Conservation (phyloP, 2,113 vertebrate genomes). For the Gymnogyps californianus region DNA sequence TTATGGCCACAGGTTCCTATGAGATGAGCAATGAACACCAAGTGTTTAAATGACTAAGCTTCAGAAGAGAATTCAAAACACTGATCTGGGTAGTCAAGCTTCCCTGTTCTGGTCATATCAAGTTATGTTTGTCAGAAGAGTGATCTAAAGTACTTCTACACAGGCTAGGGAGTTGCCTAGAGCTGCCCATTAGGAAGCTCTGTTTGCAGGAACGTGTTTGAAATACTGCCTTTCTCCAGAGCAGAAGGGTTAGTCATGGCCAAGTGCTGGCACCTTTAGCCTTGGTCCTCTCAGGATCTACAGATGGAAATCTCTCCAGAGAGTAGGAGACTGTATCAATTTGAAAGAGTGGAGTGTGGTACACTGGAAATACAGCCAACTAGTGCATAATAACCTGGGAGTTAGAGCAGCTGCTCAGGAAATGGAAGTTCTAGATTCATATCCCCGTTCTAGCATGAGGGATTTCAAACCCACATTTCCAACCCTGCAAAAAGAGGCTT, state of each 20-base stretch:
- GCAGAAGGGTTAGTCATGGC: neutral
- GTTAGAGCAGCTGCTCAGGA: neutral
- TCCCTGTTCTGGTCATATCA: neutral
- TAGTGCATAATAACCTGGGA: neutral
- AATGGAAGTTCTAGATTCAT: neutral
- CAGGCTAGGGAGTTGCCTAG: neutral
- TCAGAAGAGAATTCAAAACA: neutral
- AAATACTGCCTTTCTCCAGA: neutral
- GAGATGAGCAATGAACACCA: neutral
- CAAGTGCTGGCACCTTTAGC: neutral
- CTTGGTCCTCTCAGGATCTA: neutral
- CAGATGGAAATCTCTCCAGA: neutral
- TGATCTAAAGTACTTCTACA: neutral
- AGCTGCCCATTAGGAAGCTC: neutral
- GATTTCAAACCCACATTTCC: neutral
- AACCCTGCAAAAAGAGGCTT: neutral
- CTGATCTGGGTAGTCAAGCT: neutral
- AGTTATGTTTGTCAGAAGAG: neutral
- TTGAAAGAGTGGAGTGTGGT: neutral
- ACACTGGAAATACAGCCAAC: neutral
- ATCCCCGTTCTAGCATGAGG: fast-evolving
- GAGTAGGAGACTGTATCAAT: neutral
- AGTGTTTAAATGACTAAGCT: neutral
- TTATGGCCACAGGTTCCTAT: neutral
- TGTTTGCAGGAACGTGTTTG: neutral